phyloP scores from a whole-genome alignment of 2,888 invertebrate genomes.

The Mechanitis mazaeus region DNA sequence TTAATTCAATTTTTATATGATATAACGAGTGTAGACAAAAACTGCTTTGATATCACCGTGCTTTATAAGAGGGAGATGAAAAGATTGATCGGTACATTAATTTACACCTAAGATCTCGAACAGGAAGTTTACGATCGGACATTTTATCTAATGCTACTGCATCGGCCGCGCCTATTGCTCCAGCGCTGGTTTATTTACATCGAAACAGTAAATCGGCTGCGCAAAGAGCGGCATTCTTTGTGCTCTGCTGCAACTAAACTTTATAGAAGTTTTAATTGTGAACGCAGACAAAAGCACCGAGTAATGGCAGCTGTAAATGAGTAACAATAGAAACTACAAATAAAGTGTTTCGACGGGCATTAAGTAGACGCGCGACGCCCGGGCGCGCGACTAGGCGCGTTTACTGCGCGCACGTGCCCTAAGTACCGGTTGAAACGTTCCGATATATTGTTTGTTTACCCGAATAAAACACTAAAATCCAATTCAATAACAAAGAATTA shows the following conservation, averaged over 20 bases:
- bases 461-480: conserved; percentile 77
- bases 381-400: conserved; percentile 54
- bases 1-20: too few species aligned
- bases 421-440: conserved; percentile 66
- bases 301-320: conserved; percentile 46
- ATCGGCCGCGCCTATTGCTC: conserved; percentile 43
- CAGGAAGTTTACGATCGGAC: conserved; percentile 72
- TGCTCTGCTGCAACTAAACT: conserved; percentile 57
- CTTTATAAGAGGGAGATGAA: conserved; percentile 53
- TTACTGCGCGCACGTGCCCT: conserved; percentile 67
- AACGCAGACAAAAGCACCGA: conserved; percentile 65
- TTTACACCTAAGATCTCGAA: conserved; percentile 67
- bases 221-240: conserved; percentile 71
- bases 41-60: conserved; percentile 11
- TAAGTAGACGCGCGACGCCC: conserved; percentile 56
- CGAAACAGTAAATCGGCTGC: conserved; percentile 52
- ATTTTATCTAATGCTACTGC: conserved; percentile 70
- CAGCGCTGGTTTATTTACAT: conserved; percentile 60
- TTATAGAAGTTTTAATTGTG: conserved; percentile 72
- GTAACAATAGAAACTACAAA: conserved; percentile 55
- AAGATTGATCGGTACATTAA: conserved; percentile 63
- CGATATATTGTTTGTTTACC: conserved; percentile 75
- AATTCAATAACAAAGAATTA: conserved; percentile 78
- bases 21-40: not conserved
- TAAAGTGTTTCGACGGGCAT: conserved; percentile 57